Evolutionary conservation across 2,113 vertebrate species (phyloP), one percentile per base, ranked within the genome.

Genomic region (Podarcis raffonei): DNA sequence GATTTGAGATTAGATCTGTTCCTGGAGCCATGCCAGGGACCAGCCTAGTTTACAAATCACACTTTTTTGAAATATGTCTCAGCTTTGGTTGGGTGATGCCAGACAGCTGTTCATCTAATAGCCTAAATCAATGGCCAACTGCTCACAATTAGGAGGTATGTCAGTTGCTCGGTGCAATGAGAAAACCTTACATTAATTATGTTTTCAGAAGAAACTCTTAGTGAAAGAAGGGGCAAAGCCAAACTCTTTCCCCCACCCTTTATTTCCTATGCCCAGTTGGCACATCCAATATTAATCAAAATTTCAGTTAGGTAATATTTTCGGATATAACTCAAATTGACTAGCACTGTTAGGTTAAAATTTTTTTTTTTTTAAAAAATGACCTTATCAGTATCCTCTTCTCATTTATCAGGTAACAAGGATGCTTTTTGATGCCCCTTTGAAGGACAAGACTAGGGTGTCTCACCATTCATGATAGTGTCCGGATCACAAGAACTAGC

Each of bases 41-140:
- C 69, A 37, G 92, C 92, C 91, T 91, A 65, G 89, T 95, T 94
- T 84, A 20, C 66, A 89, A 94, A 83, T 92, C 94, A 91, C 68
- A 76, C 87, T 91, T 90, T 88, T 86, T 85, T 85, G 66, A 90
- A 92, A 94, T 91, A 77, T 5, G 2, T 83, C 69, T 90, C 76
- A 85, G 85, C 89, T 93, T 91, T 93, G 89, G 93, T 89, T 94
- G 94, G 93, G 87, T 94, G 96, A 95, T 82, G 81, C 66, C 53
- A 80, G 90, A 94, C 95, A 96, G 95, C 90, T 97, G 95, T 93
- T 96, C 57, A 89, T 89, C 89, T 95, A 92, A 96, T 92, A 89
- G 88, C 68, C 87, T 86, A 93, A 95, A 96, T 95, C 90, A 89
- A 85, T 95, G 94, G 89, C 94, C 95, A 95, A 78, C 77, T 84